Conservation (phyloP, 2,888 invertebrate species). For the Ryuthela nishihirai region DNA sequence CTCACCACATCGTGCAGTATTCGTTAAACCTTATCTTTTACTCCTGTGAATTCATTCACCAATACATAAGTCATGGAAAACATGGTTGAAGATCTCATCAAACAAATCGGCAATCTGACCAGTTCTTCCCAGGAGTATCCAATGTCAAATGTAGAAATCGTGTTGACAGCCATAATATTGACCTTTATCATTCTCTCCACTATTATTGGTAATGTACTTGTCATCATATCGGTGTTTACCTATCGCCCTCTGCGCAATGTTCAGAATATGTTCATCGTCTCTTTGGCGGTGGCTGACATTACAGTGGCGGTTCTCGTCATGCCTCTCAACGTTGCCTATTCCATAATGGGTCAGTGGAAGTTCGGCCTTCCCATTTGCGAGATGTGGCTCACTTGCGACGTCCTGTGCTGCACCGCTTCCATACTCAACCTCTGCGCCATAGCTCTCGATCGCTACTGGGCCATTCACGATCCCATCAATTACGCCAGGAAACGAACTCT, state of each 20-base stretch:
- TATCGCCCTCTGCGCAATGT: slow-evolving; percentile 87
- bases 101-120: slow-evolving; percentile 8
- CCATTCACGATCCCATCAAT: slow-evolving; percentile 69
- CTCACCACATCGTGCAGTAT: too few species aligned
- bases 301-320: slow-evolving; percentile 85
- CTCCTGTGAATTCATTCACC: too few species aligned
- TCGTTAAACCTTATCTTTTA: too few species aligned
- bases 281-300: slow-evolving; percentile 87
- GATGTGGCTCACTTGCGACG: slow-evolving; percentile 93
- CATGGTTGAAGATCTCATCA: slow-evolving; percentile 17
- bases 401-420: slow-evolving; percentile 92
- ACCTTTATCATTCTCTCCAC: slow-evolving; percentile 82
- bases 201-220: slow-evolving; percentile 85
- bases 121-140: slow-evolving; percentile 10
- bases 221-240: slow-evolving; percentile 90
- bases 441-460: slow-evolving; percentile 76
- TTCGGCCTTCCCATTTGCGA: slow-evolving; percentile 90
- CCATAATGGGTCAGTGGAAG: slow-evolving; percentile 84
- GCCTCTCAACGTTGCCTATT: slow-evolving; percentile 89
- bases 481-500: slow-evolving; percentile 88
- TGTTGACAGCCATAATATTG: slow-evolving; percentile 68
- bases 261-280: slow-evolving; percentile 95
- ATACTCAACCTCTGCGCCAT: slow-evolving; percentile 91
- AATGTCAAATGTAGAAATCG: slow-evolving; percentile 25
- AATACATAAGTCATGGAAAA: too few species aligned